Base-by-base conservation (phyloP, 2,113 vertebrate species). In the Dicentrarchus labrax region DNA sequence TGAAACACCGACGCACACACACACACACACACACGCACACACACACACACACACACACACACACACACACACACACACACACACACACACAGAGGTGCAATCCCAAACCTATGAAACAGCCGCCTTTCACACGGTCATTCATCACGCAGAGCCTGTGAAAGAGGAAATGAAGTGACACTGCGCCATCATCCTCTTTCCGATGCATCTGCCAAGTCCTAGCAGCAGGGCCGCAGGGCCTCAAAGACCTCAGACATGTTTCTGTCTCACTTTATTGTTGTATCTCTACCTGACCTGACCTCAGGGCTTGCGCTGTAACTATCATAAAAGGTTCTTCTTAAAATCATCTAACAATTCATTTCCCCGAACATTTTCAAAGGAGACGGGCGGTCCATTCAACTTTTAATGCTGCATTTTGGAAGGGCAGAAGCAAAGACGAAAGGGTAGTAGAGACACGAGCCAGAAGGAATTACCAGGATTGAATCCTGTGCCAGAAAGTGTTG, bases 131-230 rank as follows among this genome's bases (percentile, higher is more conserved):
- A 90, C 77, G 73, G 79, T 83, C 86, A 86, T 93, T 85, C 78
- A 91, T 90, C 88, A 92, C 72, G 62, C 75, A 3, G 60, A 77
- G 77, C 72, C 81, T 75, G 84, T 67, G 80, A 87, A 82, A 83
- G 74, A 90, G 91, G 91, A 93, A 91, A 81, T 84, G 68, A 79
- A 81, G 72, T 90, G 92, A 92, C 89, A 90, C 68, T 53, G 87
- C 66, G 22, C 59, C 72, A n/a, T 88, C 87, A 86, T 87, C 80
- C 72, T 86, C 78, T 88, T 94, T 91, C 89, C 90, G 77, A 76
- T 36, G 64, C 78, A 45, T 84, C 87, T 88, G 92, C 91, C 90
- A 93, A 83, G 78, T 76, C 80, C 72, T 67, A 50, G 83, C 68
- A 69, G 89, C 76, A 9, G 71, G 75, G 67, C 76, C 56, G 57